These are phyloP conservation scores for Speoplatyrhinus poulsoni DNA, from an alignment of 2,113 vertebrate species.

Conservation along the genomic window DNA sequence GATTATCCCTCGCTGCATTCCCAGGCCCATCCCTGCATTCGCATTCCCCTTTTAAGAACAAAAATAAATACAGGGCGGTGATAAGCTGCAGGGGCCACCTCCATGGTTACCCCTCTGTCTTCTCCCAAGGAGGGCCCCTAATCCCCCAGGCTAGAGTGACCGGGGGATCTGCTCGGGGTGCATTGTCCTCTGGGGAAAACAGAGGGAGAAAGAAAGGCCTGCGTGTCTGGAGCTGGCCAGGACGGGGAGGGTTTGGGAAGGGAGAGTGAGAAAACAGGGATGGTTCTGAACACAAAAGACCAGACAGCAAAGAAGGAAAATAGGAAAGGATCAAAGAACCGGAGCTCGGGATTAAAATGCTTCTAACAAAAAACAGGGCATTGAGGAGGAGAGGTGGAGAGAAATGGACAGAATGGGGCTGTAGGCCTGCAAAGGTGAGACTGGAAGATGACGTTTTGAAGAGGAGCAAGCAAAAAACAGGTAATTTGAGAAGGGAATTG, in stretches of 20 bases:
- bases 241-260: constrained; percentile 21
- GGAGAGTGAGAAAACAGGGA: constrained; percentile 25
- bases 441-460: constrained; percentile 3
- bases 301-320: constrained; percentile 47
- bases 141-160: constrained; percentile 71
- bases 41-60: constrained; percentile 77
- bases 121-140: constrained; percentile 70
- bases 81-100: constrained; percentile 68
- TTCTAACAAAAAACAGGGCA: constrained; percentile 45
- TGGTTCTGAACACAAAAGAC: constrained; percentile 44
- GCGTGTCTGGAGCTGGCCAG: constrained; percentile 32
- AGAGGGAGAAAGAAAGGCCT: constrained; percentile 43
- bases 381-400: constrained; percentile 1
- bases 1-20: constrained; percentile 68
- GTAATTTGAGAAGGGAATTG: constrained; percentile 13
- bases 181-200: constrained; percentile 66
- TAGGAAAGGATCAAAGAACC: constrained; percentile 55
- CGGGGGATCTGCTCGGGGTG: constrained; percentile 65
- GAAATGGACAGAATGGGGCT: constrained; percentile 1
- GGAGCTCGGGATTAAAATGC: constrained; percentile 49
- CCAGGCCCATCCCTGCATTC: constrained; percentile 62
- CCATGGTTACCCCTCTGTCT: constrained; percentile 70
- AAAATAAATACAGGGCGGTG: constrained; percentile 75
- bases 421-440: neutral
- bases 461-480: constrained; percentile 7